Base-by-base conservation (phyloP, 2,113 vertebrate species). In the Marmota flaviventris region DNA sequence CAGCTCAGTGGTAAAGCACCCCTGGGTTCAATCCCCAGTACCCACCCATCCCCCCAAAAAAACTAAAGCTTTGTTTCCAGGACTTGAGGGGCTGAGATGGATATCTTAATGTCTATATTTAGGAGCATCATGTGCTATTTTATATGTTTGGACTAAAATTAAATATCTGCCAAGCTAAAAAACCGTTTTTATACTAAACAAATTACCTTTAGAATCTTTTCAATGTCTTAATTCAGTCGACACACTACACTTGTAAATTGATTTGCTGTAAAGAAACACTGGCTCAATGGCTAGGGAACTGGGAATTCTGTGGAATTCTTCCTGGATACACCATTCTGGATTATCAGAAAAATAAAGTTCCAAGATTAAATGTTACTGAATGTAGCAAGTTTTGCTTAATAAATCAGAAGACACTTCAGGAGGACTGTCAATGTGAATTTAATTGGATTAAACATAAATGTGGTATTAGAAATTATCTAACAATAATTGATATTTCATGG, bases 321-420 rank as follows among this genome's bases (percentile, higher is more conserved):
- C 63, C 75, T 51, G 29, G 9, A 79, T 11, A 85, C 8, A 73
- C 37, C 8, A 87, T 53, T 75, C 22, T 37, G 11, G 9, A 78
- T 65, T 85, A 77, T 88, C 77, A 95, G 95, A 92, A 93, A 83
- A 91, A 91, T 75, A 34, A 88, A 63, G 8, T 72, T 45, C 76
- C 9, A 76, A 93, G 73, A 82, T 63, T 39, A 89, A 96, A 92
- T 89, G 70, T 67, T 85, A 79, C 0, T 63, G 14, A 92, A 89
- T 94, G 37, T n/a, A 76, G 48, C 32, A 91, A 56, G 32, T 90
- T 93, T 76, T 76, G 65, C 79, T 58, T 83, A 45, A 70, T 58
- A 86, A 93, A 69, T 78, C 72, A 94, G 37, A 88, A 95, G 1
- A 12, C 5, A 86, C 51, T 86, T 72, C 48, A 81, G 51, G 70